Base-by-base conservation (phyloP, 2,888 invertebrate species). In the Halictus ligatus region DNA sequence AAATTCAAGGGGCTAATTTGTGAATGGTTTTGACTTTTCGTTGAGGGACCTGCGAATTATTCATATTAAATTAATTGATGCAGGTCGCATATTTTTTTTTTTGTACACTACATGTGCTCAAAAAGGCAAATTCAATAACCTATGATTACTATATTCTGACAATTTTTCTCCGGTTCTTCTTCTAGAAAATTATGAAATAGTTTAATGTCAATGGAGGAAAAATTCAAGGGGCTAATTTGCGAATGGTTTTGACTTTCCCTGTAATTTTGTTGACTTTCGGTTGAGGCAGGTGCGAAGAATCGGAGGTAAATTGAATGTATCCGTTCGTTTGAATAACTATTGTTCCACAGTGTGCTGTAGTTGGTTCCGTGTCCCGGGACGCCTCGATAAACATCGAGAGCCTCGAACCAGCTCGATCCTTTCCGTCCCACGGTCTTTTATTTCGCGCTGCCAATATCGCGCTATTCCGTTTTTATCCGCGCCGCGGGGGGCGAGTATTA, bases 351-450 rank as follows among this genome's bases (percentile, higher is more conserved):
- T n/a, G 54, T 21, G 54, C 12, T 7, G 15, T 29, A n/a, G 64
- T 6, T 64, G 29, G 25, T 13, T 64, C 64, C 64, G 64, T 13
- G 54, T 29, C 15, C 7, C 15, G 29, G 64, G 64, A 64, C 64
- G 29, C 64, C 29, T 64, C 64, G 64, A 64, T 64, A 64, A 64
- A 64, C 64, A 64, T 64, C 64, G 29, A 64, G 29, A 64, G 29
- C 64, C 29, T 15, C 29, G 54, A 54, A 54, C 29, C 29, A 29
- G 25, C 25, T 8, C 18, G 15, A 74, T 35, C n/a, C 75, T n/a
- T 75, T 60, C 75, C 29, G n/a, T 43, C 29, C 6, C 25, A 18
- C 54, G 21, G 40, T 71, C 25, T 60, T 81, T 78, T 78, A 78
- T 78, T 48, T 78, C 54, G 25, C 46, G 21, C 69, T 40, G 13